phyloP scores from a whole-genome alignment of 2,888 invertebrate species.

The Loripinus fragilis region DNA sequence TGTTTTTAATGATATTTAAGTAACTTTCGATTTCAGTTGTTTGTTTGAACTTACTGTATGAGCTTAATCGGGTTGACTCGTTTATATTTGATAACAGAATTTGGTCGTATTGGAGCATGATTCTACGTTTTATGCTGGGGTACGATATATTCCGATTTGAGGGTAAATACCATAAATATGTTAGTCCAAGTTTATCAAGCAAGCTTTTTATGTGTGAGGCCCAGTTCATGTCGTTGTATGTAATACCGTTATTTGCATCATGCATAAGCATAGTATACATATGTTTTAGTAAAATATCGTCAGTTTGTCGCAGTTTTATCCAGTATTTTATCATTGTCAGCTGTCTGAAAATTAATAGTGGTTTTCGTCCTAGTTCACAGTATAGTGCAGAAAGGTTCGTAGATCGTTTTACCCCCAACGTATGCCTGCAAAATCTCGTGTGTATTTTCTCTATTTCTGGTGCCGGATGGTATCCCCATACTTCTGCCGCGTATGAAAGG shows the following conservation, averaged over 20 bases:
- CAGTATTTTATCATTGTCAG: not conserved
- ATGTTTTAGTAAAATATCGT: not conserved
- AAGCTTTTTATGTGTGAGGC: not conserved
- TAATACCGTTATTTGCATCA: not conserved
- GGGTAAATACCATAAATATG: not conserved
- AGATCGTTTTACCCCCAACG: not conserved
- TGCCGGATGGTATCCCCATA: not conserved
- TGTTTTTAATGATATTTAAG: not conserved
- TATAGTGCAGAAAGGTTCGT: not conserved
- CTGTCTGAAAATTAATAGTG: not conserved
- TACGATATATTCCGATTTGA: not conserved
- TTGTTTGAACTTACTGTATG: not conserved
- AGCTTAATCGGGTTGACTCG: not conserved
- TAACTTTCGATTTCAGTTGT: not conserved
- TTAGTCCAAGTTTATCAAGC: not conserved
- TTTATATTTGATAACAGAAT: not conserved
- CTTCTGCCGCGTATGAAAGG: not conserved
- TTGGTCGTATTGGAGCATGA: not conserved
- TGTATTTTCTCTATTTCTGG: not conserved
- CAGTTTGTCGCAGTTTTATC: not conserved
- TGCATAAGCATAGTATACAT: not conserved
- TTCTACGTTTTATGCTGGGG: not conserved
- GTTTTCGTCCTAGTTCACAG: not conserved
- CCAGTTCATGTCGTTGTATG: not conserved
- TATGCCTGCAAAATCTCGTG: not conserved